Percentiles rank a stretch among this genome's conserved stretches.
phyloP scores from a whole-genome alignment of 2,797 vertebrate species.

The Spinus olivaceus region DNA sequence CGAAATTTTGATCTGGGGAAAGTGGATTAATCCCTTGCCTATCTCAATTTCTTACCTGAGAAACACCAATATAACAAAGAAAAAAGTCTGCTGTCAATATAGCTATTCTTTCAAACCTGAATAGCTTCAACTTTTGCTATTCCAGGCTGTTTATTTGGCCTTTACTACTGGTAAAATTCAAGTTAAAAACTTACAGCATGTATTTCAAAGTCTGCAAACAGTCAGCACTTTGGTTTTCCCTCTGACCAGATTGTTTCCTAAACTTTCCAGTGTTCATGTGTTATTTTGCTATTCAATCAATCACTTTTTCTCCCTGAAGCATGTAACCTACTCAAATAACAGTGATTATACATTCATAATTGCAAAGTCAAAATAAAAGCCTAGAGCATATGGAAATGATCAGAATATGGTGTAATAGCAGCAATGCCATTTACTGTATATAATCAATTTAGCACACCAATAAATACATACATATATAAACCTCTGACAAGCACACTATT shows the following conservation, averaged over 20 bases:
- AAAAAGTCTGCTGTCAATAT: neutral
- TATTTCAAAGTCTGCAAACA: neutral
- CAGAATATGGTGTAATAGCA: constrained; percentile 70
- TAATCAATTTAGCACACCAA: constrained; percentile 76
- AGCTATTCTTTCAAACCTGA: neutral
- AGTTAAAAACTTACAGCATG: neutral
- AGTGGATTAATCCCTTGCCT: neutral
- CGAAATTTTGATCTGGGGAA: neutral
- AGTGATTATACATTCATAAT: constrained; percentile 66
- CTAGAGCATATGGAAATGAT: constrained; percentile 72
- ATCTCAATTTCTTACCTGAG: neutral
- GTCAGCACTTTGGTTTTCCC: neutral
- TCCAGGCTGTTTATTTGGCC: neutral
- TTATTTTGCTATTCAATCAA: constrained; percentile 6
- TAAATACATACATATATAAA: constrained; percentile 67
- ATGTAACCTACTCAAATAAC: constrained; percentile 24
- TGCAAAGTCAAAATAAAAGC: constrained; percentile 69
- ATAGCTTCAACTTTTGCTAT: neutral
- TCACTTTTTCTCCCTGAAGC: constrained; percentile 27
- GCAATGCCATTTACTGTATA: constrained; percentile 71
- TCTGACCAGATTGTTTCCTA: neutral
- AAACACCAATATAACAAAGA: neutral
- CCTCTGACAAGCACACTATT: constrained; percentile 50
- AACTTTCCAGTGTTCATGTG: neutral
- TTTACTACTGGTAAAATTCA: neutral